These are phyloP conservation scores for Calephelis perditalis DNA, from an alignment of 2,888 invertebrate genomes.

Conservation along the genomic window DNA sequence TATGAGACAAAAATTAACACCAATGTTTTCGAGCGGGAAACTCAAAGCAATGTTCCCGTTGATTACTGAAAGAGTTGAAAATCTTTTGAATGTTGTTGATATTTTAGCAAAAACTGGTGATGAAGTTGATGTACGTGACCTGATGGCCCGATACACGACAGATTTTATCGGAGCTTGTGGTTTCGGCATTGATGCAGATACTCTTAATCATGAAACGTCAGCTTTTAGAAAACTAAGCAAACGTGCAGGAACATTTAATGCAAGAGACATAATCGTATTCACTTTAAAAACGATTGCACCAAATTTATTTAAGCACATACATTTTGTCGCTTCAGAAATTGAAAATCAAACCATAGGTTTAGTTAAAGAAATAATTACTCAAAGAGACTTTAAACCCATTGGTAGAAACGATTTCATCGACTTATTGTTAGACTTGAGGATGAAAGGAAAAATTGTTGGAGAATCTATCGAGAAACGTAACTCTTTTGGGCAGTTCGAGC, in stretches of 20 bases:
- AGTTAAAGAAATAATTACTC: slow-evolving; percentile 23
- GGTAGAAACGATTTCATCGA: slow-evolving; percentile 17
- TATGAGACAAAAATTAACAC: too few species aligned
- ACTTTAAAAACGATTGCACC: slow-evolving; percentile 28
- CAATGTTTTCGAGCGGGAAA: too few species aligned
- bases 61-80: slow-evolving; percentile 50
- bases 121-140: slow-evolving; percentile 28
- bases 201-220: slow-evolving; percentile 34
- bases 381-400: slow-evolving; percentile 24
- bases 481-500: slow-evolving; percentile 21
- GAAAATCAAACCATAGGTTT: slow-evolving; percentile 41
- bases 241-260: too few species aligned
- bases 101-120: slow-evolving; percentile 17
- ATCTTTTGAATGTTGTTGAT: slow-evolving; percentile 36
- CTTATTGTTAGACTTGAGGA: too few species aligned
- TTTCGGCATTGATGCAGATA: too few species aligned
- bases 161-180: too few species aligned
- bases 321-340: slow-evolving; percentile 32
- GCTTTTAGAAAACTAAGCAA: too few species aligned
- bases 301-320: slow-evolving; percentile 37
- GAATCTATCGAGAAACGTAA: slow-evolving; percentile 24
- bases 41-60: slow-evolving; percentile 31
- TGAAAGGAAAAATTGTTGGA: slow-evolving; percentile 24
- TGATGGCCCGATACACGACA: too few species aligned
- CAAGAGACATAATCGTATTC: neutral